A percentile compares a stretch with the other conserved stretches of the same genome.
Conservation (phyloP, 2,888 invertebrate genomes). For the Marronus borbonicus region DNA sequence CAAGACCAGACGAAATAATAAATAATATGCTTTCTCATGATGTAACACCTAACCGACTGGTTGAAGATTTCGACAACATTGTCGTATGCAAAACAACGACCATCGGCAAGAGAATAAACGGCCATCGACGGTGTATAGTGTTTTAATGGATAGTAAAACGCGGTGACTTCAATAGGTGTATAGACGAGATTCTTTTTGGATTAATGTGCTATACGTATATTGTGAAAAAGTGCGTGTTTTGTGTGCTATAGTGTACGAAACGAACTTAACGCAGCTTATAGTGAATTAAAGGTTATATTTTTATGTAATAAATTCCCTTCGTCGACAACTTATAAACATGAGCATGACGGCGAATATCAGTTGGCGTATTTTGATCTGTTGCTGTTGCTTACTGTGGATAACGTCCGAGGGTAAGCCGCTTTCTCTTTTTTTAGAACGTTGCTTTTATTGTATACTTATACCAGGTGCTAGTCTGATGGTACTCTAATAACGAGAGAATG, state of each 20-base stretch:
- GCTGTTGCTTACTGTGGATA: slow-evolving; percentile 34
- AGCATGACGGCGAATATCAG: slow-evolving; percentile 14
- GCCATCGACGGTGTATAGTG: slow-evolving; percentile 2
- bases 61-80: slow-evolving; percentile 2
- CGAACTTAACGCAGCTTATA: not conserved
- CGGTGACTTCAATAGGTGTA: slow-evolving; percentile 40
- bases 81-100: slow-evolving; percentile 11
- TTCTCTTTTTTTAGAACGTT: slow-evolving; percentile 45
- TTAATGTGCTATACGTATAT: slow-evolving; percentile 7
- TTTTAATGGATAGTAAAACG: slow-evolving; percentile 1
- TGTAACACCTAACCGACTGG: slow-evolving; percentile 12
- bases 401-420: slow-evolving; percentile 36
- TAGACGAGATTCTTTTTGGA: slow-evolving; percentile 22
- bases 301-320: not conserved
- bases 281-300: slow-evolving; percentile 11
- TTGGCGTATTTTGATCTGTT: slow-evolving; percentile 34
- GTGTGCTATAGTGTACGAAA: not conserved
- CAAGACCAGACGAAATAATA: slow-evolving; percentile 15
- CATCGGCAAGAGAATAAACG: slow-evolving; percentile 12
- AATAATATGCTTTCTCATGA: slow-evolving; percentile 36
- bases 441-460: not conserved
- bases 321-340: slow-evolving; percentile 28
- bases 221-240: slow-evolving; percentile 12
- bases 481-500: slow-evolving; percentile 21
- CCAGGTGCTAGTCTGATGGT: slow-evolving; percentile 33